Percentiles rank a stretch among this genome's conserved stretches.
Conservation (phyloP, 2,888 invertebrate species). For the Hoplodrina blanda region DNA sequence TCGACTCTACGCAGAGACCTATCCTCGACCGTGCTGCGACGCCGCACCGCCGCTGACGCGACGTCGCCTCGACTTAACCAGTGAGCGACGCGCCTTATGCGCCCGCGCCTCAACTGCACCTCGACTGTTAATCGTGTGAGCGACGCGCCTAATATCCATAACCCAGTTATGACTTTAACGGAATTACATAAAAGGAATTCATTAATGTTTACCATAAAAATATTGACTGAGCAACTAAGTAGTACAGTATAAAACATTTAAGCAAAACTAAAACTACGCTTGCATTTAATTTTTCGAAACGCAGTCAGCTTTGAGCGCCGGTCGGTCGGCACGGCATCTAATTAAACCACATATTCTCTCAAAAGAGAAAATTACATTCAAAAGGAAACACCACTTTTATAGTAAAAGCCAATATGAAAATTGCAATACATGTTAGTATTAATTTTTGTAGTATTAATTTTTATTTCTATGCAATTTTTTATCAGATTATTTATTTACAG, state of each 20-base stretch:
- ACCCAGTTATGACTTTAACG: background rate
- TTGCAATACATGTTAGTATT: conserved; percentile 13
- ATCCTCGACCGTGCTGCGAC: too few species aligned
- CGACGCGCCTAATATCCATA: too few species aligned
- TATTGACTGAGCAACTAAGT: conserved; percentile 9
- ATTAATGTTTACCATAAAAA: background rate
- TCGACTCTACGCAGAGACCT: too few species aligned
- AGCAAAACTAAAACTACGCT: conserved; percentile 24
- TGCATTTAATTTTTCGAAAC: conserved; percentile 54
- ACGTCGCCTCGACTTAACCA: too few species aligned
- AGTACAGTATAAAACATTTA: conserved; percentile 13
- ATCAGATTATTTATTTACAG: too few species aligned
- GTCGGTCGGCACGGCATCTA: conserved; percentile 51
- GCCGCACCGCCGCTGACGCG: too few species aligned
- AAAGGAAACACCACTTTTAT: conserved; percentile 59
- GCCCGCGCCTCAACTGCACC: too few species aligned
- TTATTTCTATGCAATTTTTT: too few species aligned
- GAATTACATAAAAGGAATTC: background rate
- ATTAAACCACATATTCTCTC: conserved; percentile 66
- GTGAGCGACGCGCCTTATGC: too few species aligned
- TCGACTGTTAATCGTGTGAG: too few species aligned
- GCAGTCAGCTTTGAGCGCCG: conserved; percentile 46
- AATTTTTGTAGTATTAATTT: background rate
- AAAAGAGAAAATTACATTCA: conserved; percentile 58
- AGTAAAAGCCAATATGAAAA: conserved; percentile 33